phyloP scores from a whole-genome alignment of 1,140 invertebrate species.

The Caenorhabditis latens region DNA sequence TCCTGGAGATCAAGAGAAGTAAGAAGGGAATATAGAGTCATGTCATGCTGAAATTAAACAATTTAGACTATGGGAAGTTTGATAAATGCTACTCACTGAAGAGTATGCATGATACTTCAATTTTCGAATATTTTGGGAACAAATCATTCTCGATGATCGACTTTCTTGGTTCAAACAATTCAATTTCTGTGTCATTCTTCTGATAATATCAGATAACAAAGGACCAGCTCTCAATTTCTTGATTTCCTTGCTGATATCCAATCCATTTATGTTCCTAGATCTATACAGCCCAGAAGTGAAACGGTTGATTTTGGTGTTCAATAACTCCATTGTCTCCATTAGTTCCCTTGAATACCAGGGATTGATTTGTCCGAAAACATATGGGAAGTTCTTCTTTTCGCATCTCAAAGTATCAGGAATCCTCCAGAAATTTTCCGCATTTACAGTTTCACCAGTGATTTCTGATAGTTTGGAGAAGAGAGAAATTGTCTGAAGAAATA shows the following conservation, averaged over 20 bases:
- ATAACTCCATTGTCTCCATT: neutral
- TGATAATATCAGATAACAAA: slow-evolving; percentile 13
- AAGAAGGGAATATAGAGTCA: slow-evolving; percentile 15
- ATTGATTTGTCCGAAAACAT: neutral
- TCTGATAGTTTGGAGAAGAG: slow-evolving; percentile 12
- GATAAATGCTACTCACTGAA: slow-evolving; percentile 9
- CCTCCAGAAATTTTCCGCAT: slow-evolving; percentile 33
- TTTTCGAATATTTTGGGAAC: slow-evolving; percentile 4
- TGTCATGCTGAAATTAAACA: slow-evolving; percentile 27
- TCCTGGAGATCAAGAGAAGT: neutral
- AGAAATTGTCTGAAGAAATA: slow-evolving; percentile 5
- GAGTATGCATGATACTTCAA: slow-evolving; percentile 61
- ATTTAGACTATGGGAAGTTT: neutral
- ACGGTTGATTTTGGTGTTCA: slow-evolving; percentile 33
- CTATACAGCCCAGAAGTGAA: slow-evolving; percentile 27
- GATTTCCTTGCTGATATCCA: slow-evolving; percentile 33
- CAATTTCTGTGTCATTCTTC: slow-evolving; percentile 4
- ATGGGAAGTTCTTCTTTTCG: neutral
- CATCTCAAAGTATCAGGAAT: slow-evolving; percentile 34
- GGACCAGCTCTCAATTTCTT: slow-evolving; percentile 12
- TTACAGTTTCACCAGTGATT: neutral
- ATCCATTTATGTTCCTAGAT: neutral
- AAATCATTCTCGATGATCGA: neutral
- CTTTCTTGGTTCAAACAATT: neutral
- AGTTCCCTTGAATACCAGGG: slow-evolving; percentile 17